These are phyloP conservation scores for Myopa testacea DNA, from an alignment of 2,888 invertebrate genomes.

Conservation along the genomic window DNA sequence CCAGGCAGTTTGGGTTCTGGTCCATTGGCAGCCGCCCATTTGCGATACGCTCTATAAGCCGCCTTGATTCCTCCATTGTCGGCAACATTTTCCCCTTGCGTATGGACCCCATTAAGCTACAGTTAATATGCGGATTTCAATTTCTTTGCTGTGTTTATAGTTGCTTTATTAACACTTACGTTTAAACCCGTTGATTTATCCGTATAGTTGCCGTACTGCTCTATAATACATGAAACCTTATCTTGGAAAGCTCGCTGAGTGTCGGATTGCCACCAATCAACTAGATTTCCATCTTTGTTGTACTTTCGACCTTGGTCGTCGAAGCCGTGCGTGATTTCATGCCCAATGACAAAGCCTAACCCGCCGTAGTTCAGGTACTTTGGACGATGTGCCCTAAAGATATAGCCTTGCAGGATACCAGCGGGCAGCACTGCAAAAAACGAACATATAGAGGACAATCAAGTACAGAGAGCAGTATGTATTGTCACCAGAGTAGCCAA, in stretches of 20 bases:
- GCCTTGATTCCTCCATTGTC: conserved; percentile 95
- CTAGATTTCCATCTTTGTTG: conserved; percentile 89
- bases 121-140: neutral
- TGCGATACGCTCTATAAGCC: conserved; percentile 85
- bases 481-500: too few relatives aligned
- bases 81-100: conserved; percentile 95
- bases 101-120: conserved; percentile 90
- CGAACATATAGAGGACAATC: neutral
- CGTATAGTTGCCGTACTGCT: conserved; percentile 93
- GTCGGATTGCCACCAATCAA: conserved; percentile 91
- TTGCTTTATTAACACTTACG: neutral
- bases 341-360: conserved; percentile 60
- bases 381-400: neutral
- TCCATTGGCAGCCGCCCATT: conserved; percentile 78
- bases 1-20: conserved; percentile 79
- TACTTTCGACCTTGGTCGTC: conserved; percentile 81
- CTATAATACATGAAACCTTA: conserved; percentile 89
- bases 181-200: conserved; percentile 69
- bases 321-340: conserved; percentile 62
- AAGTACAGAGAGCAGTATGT: neutral
- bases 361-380: conserved; percentile 55
- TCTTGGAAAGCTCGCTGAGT: conserved; percentile 87
- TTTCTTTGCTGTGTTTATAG: neutral
- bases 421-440: neutral
- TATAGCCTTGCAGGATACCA: neutral